These are phyloP conservation scores for Capitulum mitella DNA, from an alignment of 2,888 invertebrate species.

Conservation along the genomic window DNA sequence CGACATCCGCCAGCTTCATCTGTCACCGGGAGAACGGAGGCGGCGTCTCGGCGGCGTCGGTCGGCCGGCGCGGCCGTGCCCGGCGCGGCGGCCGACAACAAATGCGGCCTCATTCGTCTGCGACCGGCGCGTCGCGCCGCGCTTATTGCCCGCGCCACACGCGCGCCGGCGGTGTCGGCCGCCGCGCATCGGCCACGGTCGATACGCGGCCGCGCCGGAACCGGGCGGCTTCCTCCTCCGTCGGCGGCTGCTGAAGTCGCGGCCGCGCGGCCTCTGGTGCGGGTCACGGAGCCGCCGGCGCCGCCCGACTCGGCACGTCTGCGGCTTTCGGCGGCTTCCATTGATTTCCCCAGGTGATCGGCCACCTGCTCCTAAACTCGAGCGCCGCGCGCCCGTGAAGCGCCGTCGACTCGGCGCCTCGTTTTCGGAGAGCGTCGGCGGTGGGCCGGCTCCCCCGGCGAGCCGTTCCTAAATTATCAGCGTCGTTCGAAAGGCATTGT, in stretches of 20 bases:
- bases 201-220: too few relatives aligned
- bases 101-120: neutral
- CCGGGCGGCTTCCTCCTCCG: too few relatives aligned
- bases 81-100: neutral
- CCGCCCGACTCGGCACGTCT: neutral
- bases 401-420: neutral
- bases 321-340: neutral
- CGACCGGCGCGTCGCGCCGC: neutral
- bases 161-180: too few relatives aligned
- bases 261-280: too few relatives aligned
- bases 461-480: neutral
- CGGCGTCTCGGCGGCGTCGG: neutral
- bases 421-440: neutral
- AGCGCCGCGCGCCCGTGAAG: neutral
- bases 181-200: too few relatives aligned
- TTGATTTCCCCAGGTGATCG: neutral
- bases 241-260: too few relatives aligned
- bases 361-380: neutral
- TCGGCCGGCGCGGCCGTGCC: too few relatives aligned
- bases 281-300: neutral
- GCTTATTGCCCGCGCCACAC: too few relatives aligned
- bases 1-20: neutral
- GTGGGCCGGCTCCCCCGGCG: neutral
- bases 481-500: constrained; percentile 17
- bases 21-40: neutral